Percentiles rank a stretch among this genome's conserved stretches.
These are phyloP conservation scores for Drosophila cracens DNA, from an alignment of 2,888 invertebrate species.

Conservation along the genomic window DNA sequence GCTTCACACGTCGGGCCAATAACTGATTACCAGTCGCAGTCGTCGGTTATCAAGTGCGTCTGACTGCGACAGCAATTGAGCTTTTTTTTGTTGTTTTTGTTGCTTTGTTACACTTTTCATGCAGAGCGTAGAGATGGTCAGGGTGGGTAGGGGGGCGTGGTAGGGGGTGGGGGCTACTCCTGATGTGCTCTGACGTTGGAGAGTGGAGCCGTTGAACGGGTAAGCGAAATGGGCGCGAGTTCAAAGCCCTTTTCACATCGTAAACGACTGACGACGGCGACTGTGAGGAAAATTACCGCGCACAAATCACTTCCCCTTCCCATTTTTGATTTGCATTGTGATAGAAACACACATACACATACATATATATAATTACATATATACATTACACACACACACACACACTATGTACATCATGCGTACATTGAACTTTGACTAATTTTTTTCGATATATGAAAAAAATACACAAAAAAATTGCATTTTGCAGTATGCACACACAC, in stretches of 20 bases:
- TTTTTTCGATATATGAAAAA: neutral
- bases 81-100: constrained; percentile 24
- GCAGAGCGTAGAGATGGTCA: neutral
- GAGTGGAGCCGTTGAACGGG: constrained; percentile 41
- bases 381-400: constrained; percentile 2
- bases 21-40: constrained; percentile 58
- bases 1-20: constrained; percentile 49
- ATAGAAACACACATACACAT: constrained; percentile 8
- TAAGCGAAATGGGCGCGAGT: constrained; percentile 42
- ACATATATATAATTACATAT: neutral
- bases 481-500: neutral
- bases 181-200: constrained; percentile 10
- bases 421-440: constrained; percentile 1
- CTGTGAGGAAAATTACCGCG: constrained; percentile 26
- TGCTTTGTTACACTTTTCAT: constrained; percentile 46
- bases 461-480: neutral
- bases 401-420: neutral
- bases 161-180: neutral
- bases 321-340: constrained; percentile 30
- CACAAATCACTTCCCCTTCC: constrained; percentile 57
- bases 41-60: constrained; percentile 46
- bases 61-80: constrained; percentile 1
- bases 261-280: constrained; percentile 13
- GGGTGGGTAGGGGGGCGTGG: neutral
- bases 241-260: constrained; percentile 58